phyloP scores from a whole-genome alignment of 1,140 invertebrate genomes.

The Sesamia nonagrioides region DNA sequence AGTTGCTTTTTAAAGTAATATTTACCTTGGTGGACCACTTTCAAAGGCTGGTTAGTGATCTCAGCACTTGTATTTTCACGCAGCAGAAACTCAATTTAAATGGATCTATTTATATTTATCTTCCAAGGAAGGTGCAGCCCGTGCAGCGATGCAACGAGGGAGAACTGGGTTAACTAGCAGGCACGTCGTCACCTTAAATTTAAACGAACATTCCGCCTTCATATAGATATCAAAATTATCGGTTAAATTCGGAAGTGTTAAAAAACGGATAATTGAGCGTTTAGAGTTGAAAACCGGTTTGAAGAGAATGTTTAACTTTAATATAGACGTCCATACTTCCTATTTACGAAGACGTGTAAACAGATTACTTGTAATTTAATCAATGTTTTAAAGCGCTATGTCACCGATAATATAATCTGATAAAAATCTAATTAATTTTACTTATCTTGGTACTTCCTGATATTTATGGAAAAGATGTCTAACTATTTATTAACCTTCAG shows the following conservation, averaged over 20 bases:
- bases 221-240: constrained; percentile 26
- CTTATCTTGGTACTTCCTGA: not conserved
- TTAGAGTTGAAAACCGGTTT: constrained; percentile 25
- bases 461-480: not conserved
- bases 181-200: constrained; percentile 8
- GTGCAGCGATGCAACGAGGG: constrained; percentile 11
- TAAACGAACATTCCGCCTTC: not conserved
- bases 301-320: constrained; percentile 4
- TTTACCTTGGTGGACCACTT: constrained; percentile 67
- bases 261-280: constrained; percentile 23
- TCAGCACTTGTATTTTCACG: constrained; percentile 48
- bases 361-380: constrained; percentile 22
- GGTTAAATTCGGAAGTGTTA: constrained; percentile 16
- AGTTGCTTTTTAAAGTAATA: constrained; percentile 65
- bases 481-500: constrained; percentile 17
- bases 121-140: not conserved
- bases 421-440: constrained; percentile 30
- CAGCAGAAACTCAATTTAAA: constrained; percentile 48
- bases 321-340: constrained; percentile 12
- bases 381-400: constrained; percentile 14
- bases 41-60: constrained; percentile 52
- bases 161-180: constrained; percentile 25
- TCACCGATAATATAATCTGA: not conserved
- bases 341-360: constrained; percentile 27
- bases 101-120: constrained; percentile 43